These are phyloP conservation scores for Phrynosoma blainvillii DNA, from an alignment of 2,113 vertebrate species.

Conservation along the genomic window DNA sequence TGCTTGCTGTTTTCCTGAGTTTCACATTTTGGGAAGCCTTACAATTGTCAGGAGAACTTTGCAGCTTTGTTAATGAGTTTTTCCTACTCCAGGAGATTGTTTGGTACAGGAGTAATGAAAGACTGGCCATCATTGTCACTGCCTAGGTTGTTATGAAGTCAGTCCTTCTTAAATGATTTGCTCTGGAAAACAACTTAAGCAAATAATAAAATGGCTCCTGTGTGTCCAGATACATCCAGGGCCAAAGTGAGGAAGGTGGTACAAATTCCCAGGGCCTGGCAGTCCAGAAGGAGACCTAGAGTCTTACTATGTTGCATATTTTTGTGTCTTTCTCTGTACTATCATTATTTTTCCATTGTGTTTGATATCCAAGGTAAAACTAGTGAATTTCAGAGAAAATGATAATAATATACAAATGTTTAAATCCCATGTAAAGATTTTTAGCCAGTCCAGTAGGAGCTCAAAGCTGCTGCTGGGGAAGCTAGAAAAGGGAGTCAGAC, in stretches of 20 bases:
- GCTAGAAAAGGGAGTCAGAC: no score
- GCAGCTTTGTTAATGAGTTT: neutral
- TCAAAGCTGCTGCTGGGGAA: no score
- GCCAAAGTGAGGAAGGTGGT: no score
- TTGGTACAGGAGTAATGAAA: neutral
- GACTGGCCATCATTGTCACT: neutral
- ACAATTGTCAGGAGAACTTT: rapidly evolving
- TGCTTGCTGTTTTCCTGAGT: neutral
- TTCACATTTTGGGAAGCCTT: neutral
- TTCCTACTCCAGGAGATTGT: neutral
- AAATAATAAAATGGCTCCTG: neutral
- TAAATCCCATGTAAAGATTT: no score
- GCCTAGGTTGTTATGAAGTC: neutral
- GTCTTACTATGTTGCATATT: no score
- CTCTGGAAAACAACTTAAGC: neutral
- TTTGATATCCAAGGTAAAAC: no score
- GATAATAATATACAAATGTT: no score
- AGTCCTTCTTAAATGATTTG: neutral
- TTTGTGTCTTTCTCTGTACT: no score
- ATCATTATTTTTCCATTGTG: no score
- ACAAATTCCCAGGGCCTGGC: neutral
- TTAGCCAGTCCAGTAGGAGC: no score
- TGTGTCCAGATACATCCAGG: neutral
- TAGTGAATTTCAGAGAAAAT: no score
- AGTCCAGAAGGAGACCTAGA: no score